Evolutionary conservation across 2,888 invertebrate species (phyloP).

Genomic region (Abrostola tripartita): DNA sequence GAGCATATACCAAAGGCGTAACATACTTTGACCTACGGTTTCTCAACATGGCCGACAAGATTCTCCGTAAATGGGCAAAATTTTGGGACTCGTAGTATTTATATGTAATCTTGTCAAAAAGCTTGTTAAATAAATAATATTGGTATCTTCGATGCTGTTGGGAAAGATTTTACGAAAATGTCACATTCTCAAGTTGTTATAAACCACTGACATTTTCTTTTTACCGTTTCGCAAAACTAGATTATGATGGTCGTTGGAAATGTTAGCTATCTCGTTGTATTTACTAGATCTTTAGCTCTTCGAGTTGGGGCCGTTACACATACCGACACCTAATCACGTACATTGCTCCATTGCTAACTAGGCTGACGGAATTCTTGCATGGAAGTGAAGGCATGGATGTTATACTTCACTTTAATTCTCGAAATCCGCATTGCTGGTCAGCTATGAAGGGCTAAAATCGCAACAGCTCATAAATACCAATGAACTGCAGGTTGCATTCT

Average conservation of each 20-base stretch:
- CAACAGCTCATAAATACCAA: neutral
- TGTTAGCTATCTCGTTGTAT: neutral
- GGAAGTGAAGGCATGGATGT: neutral
- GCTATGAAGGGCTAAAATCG: neutral
- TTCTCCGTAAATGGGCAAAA: slow-evolving; percentile 51
- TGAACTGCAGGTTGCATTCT: neutral
- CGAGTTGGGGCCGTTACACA: neutral
- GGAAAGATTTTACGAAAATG: slow-evolving; percentile 10
- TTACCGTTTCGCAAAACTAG: neutral
- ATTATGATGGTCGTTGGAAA: neutral
- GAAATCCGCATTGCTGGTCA: neutral
- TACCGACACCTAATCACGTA: neutral
- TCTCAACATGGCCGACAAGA: slow-evolving; percentile 35
- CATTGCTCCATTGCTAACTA: neutral
- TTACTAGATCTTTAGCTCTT: neutral
- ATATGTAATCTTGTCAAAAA: slow-evolving; percentile 26
- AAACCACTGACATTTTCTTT: neutral
- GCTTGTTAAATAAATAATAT: slow-evolving; percentile 22
- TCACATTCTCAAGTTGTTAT: neutral
- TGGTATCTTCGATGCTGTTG: slow-evolving; percentile 16
- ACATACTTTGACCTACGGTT: slow-evolving; percentile 50
- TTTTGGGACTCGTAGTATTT: slow-evolving; percentile 39
- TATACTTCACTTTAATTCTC: neutral
- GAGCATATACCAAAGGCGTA: slow-evolving; percentile 36
- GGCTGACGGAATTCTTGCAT: neutral